Evolutionary conservation across 2,888 invertebrate genomes (phyloP).

Genomic region (Chymomyza amoena): DNA sequence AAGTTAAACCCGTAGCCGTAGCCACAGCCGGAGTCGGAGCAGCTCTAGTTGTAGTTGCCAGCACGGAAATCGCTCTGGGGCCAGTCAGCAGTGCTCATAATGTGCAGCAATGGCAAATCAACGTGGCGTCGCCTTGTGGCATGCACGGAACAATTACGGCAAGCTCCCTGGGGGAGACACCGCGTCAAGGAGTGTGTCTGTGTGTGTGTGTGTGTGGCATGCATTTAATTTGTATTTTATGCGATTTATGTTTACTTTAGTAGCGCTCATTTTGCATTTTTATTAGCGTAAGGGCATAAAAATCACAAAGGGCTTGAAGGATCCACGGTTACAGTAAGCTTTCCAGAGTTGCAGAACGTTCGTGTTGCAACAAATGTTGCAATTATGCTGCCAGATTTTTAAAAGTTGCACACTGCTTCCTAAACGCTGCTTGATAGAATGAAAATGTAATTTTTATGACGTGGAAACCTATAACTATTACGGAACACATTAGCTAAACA

Average conservation of each 20-base stretch:
- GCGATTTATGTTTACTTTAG: conserved; percentile 57
- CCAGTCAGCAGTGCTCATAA: background rate
- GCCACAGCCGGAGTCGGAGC: conserved; percentile 11
- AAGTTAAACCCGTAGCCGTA: conserved; percentile 1
- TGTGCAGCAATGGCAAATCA: conserved; percentile 35
- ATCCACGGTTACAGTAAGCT: background rate
- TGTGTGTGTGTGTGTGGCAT: conserved; percentile 36
- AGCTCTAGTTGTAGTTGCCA: background rate
- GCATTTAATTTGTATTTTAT: conserved; percentile 65
- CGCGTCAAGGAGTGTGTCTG: conserved; percentile 14
- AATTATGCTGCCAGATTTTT: background rate
- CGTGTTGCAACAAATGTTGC: conserved; percentile 43
- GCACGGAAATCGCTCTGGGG: background rate
- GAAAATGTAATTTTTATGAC: conserved; percentile 35
- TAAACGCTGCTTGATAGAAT: conserved; percentile 23
- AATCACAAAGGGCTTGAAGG: conserved; percentile 21
- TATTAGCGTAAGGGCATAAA: conserved; percentile 43
- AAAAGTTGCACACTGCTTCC: conserved; percentile 8
- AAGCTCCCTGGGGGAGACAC: conserved; percentile 38
- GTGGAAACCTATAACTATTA: conserved; percentile 8
- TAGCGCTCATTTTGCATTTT: conserved; percentile 56
- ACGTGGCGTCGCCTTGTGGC: conserved; percentile 28
- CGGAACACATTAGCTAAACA: conserved; percentile 15
- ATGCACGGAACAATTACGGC: conserved; percentile 52
- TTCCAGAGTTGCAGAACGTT: conserved; percentile 8